phyloP scores from a whole-genome alignment of 2,113 vertebrate species.

The Oxygymnocypris stewartii region DNA sequence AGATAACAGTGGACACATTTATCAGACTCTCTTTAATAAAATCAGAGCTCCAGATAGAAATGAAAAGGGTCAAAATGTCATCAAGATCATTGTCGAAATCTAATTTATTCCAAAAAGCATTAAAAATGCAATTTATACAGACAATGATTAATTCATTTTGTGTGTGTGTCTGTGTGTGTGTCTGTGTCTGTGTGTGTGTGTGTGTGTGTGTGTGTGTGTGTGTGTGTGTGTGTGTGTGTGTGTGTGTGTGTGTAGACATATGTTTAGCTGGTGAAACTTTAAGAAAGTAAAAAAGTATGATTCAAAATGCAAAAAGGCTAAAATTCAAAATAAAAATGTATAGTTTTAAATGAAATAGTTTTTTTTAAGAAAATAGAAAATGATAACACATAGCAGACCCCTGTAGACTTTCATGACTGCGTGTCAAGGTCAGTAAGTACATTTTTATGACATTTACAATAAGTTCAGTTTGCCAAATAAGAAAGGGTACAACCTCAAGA shows the following conservation, averaged over 20 bases:
- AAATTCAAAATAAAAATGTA: no score
- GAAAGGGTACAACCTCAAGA: neutral
- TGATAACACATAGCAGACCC: neutral
- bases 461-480: neutral
- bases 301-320: no score
- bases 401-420: neutral
- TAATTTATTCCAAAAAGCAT: neutral
- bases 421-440: neutral
- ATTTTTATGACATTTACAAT: no score
- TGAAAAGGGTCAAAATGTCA: neutral
- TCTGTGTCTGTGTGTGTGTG: no score
- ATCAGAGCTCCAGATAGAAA: neutral
- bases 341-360: neutral
- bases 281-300: no score
- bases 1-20: neutral
- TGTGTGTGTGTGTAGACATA: neutral
- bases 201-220: neutral
- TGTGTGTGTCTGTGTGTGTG: no score
- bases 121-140: neutral
- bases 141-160: neutral
- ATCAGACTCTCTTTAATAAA: neutral
- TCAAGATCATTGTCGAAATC: neutral
- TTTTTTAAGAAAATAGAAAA: neutral
- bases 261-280: neutral
- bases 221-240: neutral